A percentile compares a stretch with the other conserved stretches of the same genome.
Conservation (phyloP, 2,888 invertebrate genomes). For the Dryadula phaetusa region DNA sequence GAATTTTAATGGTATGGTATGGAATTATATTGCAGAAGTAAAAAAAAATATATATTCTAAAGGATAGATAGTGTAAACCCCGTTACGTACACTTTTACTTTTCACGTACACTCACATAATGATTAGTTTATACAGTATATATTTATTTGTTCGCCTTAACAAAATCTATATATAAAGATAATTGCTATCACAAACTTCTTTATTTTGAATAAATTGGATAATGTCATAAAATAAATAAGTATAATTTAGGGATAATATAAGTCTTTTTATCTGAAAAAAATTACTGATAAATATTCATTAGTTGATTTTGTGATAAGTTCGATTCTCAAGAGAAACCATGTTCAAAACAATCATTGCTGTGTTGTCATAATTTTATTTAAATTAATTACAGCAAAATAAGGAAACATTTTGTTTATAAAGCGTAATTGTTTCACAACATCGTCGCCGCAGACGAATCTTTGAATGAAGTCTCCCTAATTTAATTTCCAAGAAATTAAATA, state of each 20-base stretch:
- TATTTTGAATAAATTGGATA: too few relatives aligned
- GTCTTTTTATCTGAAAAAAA: neutral
- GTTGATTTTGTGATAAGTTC: neutral
- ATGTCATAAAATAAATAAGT: neutral
- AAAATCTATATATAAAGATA: too few relatives aligned
- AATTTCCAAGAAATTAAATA: constrained; percentile 1
- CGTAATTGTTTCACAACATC: constrained; percentile 23
- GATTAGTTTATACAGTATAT: too few relatives aligned
- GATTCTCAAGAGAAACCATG: neutral
- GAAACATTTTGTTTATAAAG: constrained; percentile 4
- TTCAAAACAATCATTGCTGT: neutral
- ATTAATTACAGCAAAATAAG: neutral
- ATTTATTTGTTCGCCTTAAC: too few relatives aligned
- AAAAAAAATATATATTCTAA: too few relatives aligned
- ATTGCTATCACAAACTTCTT: too few relatives aligned
- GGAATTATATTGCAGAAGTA: too few relatives aligned
- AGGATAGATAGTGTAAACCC: too few relatives aligned
- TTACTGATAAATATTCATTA: neutral
- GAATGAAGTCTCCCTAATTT: neutral
- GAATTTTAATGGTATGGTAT: neutral
- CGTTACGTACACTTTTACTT: too few relatives aligned
- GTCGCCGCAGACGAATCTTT: constrained; percentile 22
- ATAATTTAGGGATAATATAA: neutral
- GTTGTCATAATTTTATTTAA: neutral
- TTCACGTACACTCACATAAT: too few relatives aligned